Conservation (phyloP, 2,113 vertebrate genomes). For the Psittacula cyanocephala region DNA sequence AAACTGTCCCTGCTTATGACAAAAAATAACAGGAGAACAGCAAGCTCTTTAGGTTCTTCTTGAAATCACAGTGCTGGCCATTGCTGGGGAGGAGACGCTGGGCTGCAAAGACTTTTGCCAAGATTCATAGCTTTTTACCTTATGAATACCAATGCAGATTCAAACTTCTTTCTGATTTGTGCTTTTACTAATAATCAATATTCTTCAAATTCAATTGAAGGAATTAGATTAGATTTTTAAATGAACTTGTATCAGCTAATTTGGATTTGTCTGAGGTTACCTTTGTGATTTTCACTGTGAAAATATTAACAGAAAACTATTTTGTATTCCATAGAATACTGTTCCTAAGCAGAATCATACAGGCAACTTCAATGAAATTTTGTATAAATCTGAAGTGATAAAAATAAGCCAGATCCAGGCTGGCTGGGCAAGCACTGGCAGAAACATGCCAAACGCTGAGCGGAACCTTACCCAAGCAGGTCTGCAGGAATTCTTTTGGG, state of each 20-base stretch:
- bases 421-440: not conserved
- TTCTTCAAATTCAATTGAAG: not conserved
- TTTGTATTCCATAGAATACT: not conserved
- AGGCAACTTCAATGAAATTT: not conserved
- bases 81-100: not conserved
- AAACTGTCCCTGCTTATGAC: not conserved
- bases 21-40: not conserved
- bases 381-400: not conserved
- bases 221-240: not conserved
- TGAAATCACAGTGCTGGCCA: not conserved
- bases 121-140: not conserved
- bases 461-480: not conserved
- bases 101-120: not conserved
- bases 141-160: not conserved
- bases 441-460: not conserved
- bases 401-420: not conserved
- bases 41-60: not conserved
- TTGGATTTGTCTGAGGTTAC: not conserved
- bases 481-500: not conserved
- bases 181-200: not conserved
- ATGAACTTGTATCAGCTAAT: rapidly evolving
- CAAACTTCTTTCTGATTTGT: not conserved
- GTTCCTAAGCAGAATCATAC: not conserved
- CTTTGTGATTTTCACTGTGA: not conserved
- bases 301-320: not conserved